These are phyloP conservation scores for Bujurquina vittata DNA, from an alignment of 2,113 vertebrate species.

Conservation along the genomic window DNA sequence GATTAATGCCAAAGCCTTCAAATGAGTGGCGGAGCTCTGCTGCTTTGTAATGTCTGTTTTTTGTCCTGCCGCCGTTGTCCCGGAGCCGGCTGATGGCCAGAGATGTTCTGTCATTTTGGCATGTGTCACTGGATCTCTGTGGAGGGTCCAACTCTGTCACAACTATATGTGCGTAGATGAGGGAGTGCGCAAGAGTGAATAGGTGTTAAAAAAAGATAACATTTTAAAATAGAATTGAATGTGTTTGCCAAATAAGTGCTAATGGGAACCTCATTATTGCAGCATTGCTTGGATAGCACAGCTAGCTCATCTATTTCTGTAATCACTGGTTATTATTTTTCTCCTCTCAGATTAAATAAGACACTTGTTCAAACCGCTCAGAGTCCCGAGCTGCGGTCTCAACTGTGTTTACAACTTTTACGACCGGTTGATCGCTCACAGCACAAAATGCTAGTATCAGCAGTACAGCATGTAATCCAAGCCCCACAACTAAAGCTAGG, in stretches of 20 bases:
- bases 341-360: not conserved
- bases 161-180: not conserved
- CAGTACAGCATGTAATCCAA: slow-evolving; percentile 62
- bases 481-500: slow-evolving; percentile 64
- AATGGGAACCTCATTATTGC: slow-evolving; percentile 29
- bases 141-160: slow-evolving; percentile 26
- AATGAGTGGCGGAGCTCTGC: not conserved
- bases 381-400: not conserved
- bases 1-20: not conserved
- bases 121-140: slow-evolving; percentile 62
- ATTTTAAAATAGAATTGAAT: slow-evolving; percentile 35
- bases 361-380: not conserved
- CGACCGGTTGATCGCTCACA: not conserved
- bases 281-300: slow-evolving; percentile 10
- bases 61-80: slow-evolving; percentile 32
- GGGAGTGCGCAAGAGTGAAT: not conserved
- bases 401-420: slow-evolving; percentile 42
- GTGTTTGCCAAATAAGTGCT: slow-evolving; percentile 9
- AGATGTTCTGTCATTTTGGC: slow-evolving; percentile 62
- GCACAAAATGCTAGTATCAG: slow-evolving; percentile 62
- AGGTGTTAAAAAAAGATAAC: slow-evolving; percentile 34
- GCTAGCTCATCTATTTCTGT: not conserved
- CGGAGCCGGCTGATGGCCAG: slow-evolving; percentile 30
- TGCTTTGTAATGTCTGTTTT: slow-evolving; percentile 31
- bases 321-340: not conserved